These are phyloP conservation scores for Eristalinus sepulchralis DNA, from an alignment of 2,888 invertebrate species.

Conservation along the genomic window DNA sequence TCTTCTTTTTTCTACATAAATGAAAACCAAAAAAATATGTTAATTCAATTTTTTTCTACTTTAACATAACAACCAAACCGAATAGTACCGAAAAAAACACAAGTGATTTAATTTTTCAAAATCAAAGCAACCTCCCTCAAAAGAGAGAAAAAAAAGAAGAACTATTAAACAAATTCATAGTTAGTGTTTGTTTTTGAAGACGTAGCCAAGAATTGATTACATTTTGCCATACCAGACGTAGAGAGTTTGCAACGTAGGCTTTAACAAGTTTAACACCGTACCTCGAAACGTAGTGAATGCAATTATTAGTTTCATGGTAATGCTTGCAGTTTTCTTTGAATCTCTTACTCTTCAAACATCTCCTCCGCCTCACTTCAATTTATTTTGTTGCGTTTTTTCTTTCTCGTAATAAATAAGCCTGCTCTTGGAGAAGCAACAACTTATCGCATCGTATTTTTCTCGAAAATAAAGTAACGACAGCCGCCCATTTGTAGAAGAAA, in stretches of 20 bases:
- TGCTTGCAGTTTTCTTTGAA: slow-evolving; percentile 32
- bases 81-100: slow-evolving; percentile 24
- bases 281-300: slow-evolving; percentile 53
- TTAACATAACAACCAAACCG: slow-evolving; percentile 25
- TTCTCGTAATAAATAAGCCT: neutral
- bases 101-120: slow-evolving; percentile 54
- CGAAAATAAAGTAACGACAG: slow-evolving; percentile 76
- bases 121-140: neutral
- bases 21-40: slow-evolving; percentile 59
- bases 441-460: slow-evolving; percentile 50
- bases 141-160: slow-evolving; percentile 25
- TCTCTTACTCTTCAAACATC: slow-evolving; percentile 21
- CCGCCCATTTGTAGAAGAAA: slow-evolving; percentile 76
- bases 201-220: slow-evolving; percentile 46
- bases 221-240: slow-evolving; percentile 33
- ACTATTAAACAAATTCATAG: slow-evolving; percentile 7
- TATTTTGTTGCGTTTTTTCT: slow-evolving; percentile 13
- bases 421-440: neutral
- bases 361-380: slow-evolving; percentile 39
- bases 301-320: slow-evolving; percentile 46
- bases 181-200: slow-evolving; percentile 40
- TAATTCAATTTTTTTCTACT: slow-evolving; percentile 47
- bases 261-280: slow-evolving; percentile 38
- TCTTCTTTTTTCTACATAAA: slow-evolving; percentile 71
- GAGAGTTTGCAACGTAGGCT: slow-evolving; percentile 11